phyloP scores from a whole-genome alignment of 2,888 invertebrate species.

The Dryadula phaetusa region DNA sequence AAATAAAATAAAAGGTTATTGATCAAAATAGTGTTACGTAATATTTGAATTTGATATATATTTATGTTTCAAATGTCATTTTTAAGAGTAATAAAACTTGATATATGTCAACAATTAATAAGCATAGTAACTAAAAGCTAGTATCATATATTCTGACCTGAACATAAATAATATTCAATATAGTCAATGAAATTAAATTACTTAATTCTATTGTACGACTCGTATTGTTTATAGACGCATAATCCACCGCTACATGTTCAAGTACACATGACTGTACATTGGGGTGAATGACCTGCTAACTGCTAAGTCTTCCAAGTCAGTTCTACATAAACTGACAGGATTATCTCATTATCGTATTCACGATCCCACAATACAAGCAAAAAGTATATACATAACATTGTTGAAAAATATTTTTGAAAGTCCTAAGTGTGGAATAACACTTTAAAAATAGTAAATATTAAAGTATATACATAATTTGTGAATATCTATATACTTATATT shows the following conservation, averaged over 20 bases:
- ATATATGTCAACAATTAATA: not conserved
- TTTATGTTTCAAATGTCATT: not conserved
- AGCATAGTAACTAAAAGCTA: not conserved
- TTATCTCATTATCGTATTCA: conserved; percentile 12
- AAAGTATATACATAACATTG: too few relatives aligned
- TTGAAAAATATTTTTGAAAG: too few relatives aligned
- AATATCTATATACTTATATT: not conserved
- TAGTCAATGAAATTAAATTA: not conserved
- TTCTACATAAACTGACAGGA: conserved; percentile 17
- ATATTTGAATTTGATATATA: too few relatives aligned
- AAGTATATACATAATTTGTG: too few relatives aligned
- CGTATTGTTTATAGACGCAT: not conserved
- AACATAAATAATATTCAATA: not conserved
- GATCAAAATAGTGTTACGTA: too few relatives aligned
- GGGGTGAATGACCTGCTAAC: conserved; percentile 17
- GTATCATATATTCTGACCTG: not conserved
- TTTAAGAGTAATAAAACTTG: not conserved
- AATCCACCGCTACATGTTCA: conserved; percentile 16
- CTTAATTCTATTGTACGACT: conserved; percentile 11
- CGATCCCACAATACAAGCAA: conserved; percentile 4
- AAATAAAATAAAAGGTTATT: too few relatives aligned
- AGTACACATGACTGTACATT: not conserved
- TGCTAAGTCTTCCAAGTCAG: conserved; percentile 18
- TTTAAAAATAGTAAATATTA: too few relatives aligned
- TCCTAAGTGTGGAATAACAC: too few relatives aligned